A percentile compares a stretch with the other conserved stretches of the same genome.
Evolutionary conservation across 2,888 invertebrate genomes (phyloP).

Genomic region (Microplitis deprimator): DNA sequence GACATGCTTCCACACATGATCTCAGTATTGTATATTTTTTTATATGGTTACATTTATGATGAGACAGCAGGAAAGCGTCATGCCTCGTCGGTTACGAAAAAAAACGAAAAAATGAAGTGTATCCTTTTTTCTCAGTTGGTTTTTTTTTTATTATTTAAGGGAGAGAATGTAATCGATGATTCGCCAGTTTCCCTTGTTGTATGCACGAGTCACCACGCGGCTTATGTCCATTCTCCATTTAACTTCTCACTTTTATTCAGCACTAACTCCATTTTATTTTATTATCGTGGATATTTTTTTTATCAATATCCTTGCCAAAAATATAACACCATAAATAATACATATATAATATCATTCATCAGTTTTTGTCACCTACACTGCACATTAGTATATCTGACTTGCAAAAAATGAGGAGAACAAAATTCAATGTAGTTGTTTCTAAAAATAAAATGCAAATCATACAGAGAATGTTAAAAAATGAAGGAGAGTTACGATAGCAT

Average conservation of each 20-base stretch:
- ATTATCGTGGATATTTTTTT: conserved; percentile 7
- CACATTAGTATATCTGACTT: conserved; percentile 50
- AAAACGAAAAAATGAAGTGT: conserved; percentile 41
- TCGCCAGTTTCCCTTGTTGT: conserved; percentile 35
- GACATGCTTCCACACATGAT: conserved; percentile 25
- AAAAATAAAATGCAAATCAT: conserved; percentile 66
- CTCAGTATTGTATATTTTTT: conserved; percentile 33
- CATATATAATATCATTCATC: conserved; percentile 53
- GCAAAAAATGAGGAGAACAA: conserved; percentile 45
- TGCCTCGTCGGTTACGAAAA: conserved; percentile 50
- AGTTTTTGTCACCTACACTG: conserved; percentile 35
- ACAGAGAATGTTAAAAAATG: conserved; percentile 27
- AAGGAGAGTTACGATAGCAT: conserved; percentile 21
- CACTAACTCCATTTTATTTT: conserved; percentile 11
- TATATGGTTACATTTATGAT: conserved; percentile 44
- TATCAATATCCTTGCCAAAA: conserved; percentile 31
- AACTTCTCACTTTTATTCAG: conserved; percentile 28
- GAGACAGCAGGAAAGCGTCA: conserved; percentile 54
- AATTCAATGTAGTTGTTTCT: conserved; percentile 41
- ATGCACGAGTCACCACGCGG: conserved; percentile 43
- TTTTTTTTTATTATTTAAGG: conserved; percentile 15
- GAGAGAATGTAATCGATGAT: conserved; percentile 53
- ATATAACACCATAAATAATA: not conserved
- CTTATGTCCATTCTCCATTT: conserved; percentile 37
- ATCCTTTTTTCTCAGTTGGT: conserved; percentile 29